Evolutionary conservation across 2,888 invertebrate species (phyloP), one percentile per base, ranked within the genome.

Genomic region (Leistus spinibarbis): DNA sequence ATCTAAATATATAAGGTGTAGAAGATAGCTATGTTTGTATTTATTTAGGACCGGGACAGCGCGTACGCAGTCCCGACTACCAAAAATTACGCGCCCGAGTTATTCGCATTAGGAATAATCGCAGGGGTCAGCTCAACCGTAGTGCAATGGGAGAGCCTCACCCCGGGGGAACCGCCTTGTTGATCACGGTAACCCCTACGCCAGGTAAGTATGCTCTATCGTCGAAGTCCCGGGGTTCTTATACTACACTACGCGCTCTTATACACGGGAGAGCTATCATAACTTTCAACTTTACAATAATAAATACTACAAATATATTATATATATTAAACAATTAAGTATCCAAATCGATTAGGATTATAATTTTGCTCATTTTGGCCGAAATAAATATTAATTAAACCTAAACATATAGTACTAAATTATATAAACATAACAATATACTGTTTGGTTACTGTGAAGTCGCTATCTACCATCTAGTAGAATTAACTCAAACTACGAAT

Each of bases 131-230:
- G 87, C 90, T 88, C 86, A 86, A 86, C 87, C 90, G 86, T 81
- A 86, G 91, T 91, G 90, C 91, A 91, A 91, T 89, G 90, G 87
- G 82, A 85, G 82, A 86, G 88, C 87, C 90, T 90, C 90, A 82
- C 86, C 88, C 88, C 88, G 89, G 88, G 86, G 88, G 86, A 88
- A 88, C 89, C 88, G 86, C 89, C 90, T 89, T 88, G 78, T 76
- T 89, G 90, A 90, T 90, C 90, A 88, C 86, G 88, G 88, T 88
- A 85, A 84, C 85, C 86, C 84, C 86, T 86, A 84, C 86, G 86
- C 86, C 86, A 86, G 86, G 82, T 82, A 81, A 82, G 82, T 82
- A 82, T 82, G 81, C 27, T 27, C n/a, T n/a, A n/a, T n/a, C n/a
- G n/a, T n/a, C n/a, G n/a, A n/a, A n/a, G n/a, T n/a, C n/a, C n/a